These are phyloP conservation scores for Epicampocera succincta DNA, from an alignment of 2,888 invertebrate species.

Conservation along the genomic window DNA sequence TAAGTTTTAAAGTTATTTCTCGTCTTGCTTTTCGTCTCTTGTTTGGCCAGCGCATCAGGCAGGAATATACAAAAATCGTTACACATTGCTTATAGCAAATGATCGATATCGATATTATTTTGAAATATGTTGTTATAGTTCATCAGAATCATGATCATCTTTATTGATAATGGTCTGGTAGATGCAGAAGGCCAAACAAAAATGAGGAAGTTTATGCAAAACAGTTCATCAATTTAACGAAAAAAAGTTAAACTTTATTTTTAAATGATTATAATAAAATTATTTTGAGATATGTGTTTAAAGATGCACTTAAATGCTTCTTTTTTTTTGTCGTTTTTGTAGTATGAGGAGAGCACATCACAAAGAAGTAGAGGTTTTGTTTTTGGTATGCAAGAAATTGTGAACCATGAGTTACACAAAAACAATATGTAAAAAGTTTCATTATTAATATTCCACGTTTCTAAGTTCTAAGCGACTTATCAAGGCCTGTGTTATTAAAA, in stretches of 20 bases:
- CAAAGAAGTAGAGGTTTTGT: not conserved
- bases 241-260: constrained; percentile 13
- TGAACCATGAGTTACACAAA: too few species aligned
- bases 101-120: constrained; percentile 69
- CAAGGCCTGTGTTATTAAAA: too few species aligned
- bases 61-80: constrained; percentile 51
- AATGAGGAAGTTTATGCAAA: constrained; percentile 60
- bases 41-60: constrained; percentile 31
- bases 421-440: too few species aligned
- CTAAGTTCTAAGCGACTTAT: too few species aligned
- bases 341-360: too few species aligned
- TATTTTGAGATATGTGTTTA: constrained; percentile 20
- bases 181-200: constrained; percentile 43
- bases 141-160: constrained; percentile 65
- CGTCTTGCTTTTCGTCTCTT: not conserved
- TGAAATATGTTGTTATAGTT: constrained; percentile 69
- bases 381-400: too few species aligned
- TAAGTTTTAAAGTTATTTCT: constrained; percentile 51
- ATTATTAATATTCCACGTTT: too few species aligned
- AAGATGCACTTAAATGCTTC: constrained; percentile 17
- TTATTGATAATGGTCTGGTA: constrained; percentile 43
- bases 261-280: constrained; percentile 37
- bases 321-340: not conserved
- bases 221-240: constrained; percentile 35
- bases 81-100: constrained; percentile 68